Evolutionary conservation across 1,140 invertebrate species (phyloP), one percentile per base, ranked within the genome.

Genomic region (Drosophila obscura): DNA sequence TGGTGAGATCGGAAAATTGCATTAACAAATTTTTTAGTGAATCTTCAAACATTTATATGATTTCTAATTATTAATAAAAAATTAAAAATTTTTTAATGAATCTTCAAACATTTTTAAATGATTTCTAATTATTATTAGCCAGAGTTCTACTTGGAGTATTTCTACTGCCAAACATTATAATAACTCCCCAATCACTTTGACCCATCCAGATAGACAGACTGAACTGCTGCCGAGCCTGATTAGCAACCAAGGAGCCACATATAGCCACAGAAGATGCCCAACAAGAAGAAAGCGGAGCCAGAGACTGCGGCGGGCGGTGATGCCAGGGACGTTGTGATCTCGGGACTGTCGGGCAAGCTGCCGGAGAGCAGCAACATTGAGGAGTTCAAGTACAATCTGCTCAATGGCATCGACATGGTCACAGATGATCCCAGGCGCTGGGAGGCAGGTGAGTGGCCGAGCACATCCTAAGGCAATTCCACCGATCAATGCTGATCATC

Each of bases 321-420:
- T 13, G 66, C 48, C 11, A 45, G 46, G 50, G 97, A 97, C 41
- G 94, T 99, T 65, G 97, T 98, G 48, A 96, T 99, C 73, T 95
- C 95, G 35, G 98, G 98, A 45, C 94, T 99, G 65, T 98, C 97
- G 44, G 97, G 97, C 49, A 95, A 97, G 77, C 94, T 98, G 52
- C 98, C 98, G 0, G 96, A 98, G 91, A 97, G 96, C 45, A 94
- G 95, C 53, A 96, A 94, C 87, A 95, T 99, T 64, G 95, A 97
- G 79, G 97, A 99, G 92, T 98, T 99, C 91, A 95, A 95, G 76
- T 93, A 97, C 66, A 94, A 97, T 77, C 93, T 99, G 24, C 96
- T 97, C 82, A 95, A 95, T 48, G 96, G 96, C 11, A 94, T 97
- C 7, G 97, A 99, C 91, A 94, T 99, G 93, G 94, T 99, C 50